Percentiles rank a stretch among this genome's conserved stretches.
Conservation (phyloP, 1,140 invertebrate genomes). For the Amphibalanus amphitrite region DNA sequence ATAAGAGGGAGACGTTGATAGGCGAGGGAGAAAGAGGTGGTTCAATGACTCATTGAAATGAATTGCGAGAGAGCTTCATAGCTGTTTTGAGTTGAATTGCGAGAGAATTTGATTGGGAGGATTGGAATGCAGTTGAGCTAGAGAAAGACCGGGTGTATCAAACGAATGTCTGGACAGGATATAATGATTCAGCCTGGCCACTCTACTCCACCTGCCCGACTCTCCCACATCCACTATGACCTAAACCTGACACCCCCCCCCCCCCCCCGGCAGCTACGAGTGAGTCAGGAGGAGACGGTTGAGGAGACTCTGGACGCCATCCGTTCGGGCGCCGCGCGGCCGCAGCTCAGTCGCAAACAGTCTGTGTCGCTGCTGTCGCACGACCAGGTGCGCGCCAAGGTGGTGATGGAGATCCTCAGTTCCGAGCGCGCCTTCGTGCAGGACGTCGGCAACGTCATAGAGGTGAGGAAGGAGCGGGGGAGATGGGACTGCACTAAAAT, state of each 20-base stretch:
- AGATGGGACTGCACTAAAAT: no score
- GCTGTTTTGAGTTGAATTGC: not conserved
- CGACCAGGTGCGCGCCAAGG: constrained; percentile 53
- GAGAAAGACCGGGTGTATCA: no score
- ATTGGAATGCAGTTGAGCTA: not conserved
- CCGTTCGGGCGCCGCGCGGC: constrained; percentile 11
- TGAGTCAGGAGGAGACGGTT: constrained; percentile 43
- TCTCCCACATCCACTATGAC: no score
- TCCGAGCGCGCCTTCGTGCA: constrained; percentile 69
- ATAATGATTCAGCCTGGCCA: no score
- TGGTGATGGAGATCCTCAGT: constrained; percentile 56
- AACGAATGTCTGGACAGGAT: no score
- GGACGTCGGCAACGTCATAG: constrained; percentile 52
- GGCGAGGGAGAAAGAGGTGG: not conserved
- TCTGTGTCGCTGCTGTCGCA: constrained; percentile 37
- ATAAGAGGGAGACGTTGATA: not conserved
- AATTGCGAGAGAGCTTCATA: no score
- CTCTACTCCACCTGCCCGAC: no score
- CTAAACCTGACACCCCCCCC: no score
- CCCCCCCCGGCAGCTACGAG: constrained; percentile 30
- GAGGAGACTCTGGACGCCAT: constrained; percentile 36
- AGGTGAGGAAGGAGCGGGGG: constrained; percentile 31
- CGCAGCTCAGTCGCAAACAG: constrained; percentile 28
- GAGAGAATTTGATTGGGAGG: not conserved
- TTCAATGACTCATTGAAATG: not conserved